Evolutionary conservation across 2,797 vertebrate genomes (phyloP), one percentile per base, ranked within the genome.

Genomic region (Chaetodon trifasciatus): DNA sequence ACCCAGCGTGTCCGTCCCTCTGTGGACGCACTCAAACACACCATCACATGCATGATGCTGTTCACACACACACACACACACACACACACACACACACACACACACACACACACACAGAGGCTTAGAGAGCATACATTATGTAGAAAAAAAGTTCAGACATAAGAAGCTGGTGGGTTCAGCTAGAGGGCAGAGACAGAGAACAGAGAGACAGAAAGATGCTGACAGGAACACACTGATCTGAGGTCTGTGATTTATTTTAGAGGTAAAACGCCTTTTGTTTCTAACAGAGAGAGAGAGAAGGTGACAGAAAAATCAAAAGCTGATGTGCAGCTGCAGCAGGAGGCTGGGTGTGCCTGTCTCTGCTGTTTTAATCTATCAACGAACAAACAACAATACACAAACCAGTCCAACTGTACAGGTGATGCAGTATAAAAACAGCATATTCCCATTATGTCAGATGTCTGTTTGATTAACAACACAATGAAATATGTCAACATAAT

Each of bases 1-100:
- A 92, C 88, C 87, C 68, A 60, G 74, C 62, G 46, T 75, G 79
- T 80, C 63, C 57, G 83, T 88, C 81, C 88, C 91, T 81, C 82
- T 77, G 86, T 39, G 76, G 60, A 74, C 68, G 61, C 46, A 70
- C 57, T 75, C 60, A 42, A 47, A 81, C 67, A 60, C 71, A 71
- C 62, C 46, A 23, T 35, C 68, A 62, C 57, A 69, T 28, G 1
- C 76, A 73, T 63, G 71, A 72, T 70, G 28, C 65, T 28, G 68
- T 39, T 77, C 61, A 47, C 57, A 66, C 24, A 42, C 5, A 42
- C 40, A 35, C 70, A 64, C 75, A 76, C 49, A 73, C 70, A 39
- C 37, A 60, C 24, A 46, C 42, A 73, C 70, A 63, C 66, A 23
- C 70, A 74, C 44, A 74, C 69, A 66, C 66, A 74, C 46, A 62